A percentile compares a stretch with the other conserved stretches of the same genome.
Evolutionary conservation across 2,888 invertebrate genomes (phyloP).

Genomic region (Brachynemurus nebulosus): DNA sequence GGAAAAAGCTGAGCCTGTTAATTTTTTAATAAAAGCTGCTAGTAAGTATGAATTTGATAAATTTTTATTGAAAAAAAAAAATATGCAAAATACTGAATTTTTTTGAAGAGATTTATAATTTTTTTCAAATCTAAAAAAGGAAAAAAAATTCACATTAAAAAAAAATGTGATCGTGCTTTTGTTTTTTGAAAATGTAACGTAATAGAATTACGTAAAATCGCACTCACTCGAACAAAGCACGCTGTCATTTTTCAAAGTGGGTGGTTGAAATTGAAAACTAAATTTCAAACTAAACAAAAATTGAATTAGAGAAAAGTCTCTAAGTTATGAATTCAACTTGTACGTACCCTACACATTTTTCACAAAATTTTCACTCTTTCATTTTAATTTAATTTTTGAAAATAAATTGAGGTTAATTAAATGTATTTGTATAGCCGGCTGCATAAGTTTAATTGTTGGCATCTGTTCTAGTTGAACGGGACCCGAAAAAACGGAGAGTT

Average conservation of each 20-base stretch:
- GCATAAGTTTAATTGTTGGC: constrained; percentile 1
- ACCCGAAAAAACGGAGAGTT: constrained; percentile 66
- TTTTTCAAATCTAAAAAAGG: no score
- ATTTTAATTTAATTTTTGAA: no score
- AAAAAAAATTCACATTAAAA: no score
- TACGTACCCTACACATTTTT: background rate
- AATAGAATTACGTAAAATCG: background rate
- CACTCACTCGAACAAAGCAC: background rate
- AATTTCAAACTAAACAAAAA: background rate
- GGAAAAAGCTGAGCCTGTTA: constrained; percentile 28
- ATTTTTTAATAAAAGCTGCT: constrained; percentile 30
- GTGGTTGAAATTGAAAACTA: no score
- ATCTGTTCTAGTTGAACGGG: constrained; percentile 44
- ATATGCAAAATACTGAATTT: no score
- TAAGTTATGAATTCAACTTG: constrained; percentile 1
- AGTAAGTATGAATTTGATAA: constrained; percentile 24
- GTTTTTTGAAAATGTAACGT: no score
- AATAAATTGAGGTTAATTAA: no score
- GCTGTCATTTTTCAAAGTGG: background rate
- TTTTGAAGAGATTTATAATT: no score
- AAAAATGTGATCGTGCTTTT: no score
- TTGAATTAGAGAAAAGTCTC: background rate
- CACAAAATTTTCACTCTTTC: no score
- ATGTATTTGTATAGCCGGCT: background rate
- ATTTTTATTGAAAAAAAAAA: background rate